Percentiles rank a stretch among this genome's conserved stretches.
These are phyloP conservation scores for Caenorhabditis japonica DNA, from an alignment of 2,888 invertebrate species.

Conservation along the genomic window DNA sequence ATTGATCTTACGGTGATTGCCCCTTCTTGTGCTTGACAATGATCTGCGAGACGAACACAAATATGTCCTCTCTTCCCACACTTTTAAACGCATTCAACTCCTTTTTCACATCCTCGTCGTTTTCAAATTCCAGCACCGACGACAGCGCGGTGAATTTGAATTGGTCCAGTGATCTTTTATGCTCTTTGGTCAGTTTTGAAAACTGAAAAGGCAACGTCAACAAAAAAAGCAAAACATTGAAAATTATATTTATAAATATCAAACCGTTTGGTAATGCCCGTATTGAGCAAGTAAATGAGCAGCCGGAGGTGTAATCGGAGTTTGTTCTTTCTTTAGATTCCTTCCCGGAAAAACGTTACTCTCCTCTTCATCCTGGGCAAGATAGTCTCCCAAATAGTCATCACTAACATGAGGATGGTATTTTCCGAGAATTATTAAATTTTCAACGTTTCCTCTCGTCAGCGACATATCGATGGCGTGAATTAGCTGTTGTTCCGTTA, in stretches of 20 bases:
- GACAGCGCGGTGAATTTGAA: not conserved
- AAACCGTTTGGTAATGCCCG: conserved; percentile 4
- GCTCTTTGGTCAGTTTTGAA: not conserved
- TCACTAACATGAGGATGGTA: too few relatives aligned
- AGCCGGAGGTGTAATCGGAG: not conserved
- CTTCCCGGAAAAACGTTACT: not conserved
- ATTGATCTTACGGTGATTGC: not conserved
- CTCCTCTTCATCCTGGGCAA: too few relatives aligned
- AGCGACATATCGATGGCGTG: too few relatives aligned
- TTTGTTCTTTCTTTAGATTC: not conserved
- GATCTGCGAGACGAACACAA: conserved; percentile 13
- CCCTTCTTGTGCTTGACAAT: conserved; percentile 13
- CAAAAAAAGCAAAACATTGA: too few relatives aligned
- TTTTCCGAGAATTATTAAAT: not conserved
- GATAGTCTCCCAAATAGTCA: too few relatives aligned
- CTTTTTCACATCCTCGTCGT: conserved; percentile 3
- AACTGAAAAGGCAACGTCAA: not conserved
- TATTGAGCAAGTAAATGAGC: conserved; percentile 8
- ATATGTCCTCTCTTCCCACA: conserved; percentile 7
- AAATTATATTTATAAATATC: not conserved
- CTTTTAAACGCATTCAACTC: conserved; percentile 4
- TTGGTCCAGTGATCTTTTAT: not conserved
- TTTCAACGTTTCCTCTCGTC: too few relatives aligned
- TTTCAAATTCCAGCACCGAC: conserved; percentile 5
- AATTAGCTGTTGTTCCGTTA: too few relatives aligned